Evolutionary conservation across 2,888 invertebrate species (phyloP).

Genomic region (Magallana nippona): DNA sequence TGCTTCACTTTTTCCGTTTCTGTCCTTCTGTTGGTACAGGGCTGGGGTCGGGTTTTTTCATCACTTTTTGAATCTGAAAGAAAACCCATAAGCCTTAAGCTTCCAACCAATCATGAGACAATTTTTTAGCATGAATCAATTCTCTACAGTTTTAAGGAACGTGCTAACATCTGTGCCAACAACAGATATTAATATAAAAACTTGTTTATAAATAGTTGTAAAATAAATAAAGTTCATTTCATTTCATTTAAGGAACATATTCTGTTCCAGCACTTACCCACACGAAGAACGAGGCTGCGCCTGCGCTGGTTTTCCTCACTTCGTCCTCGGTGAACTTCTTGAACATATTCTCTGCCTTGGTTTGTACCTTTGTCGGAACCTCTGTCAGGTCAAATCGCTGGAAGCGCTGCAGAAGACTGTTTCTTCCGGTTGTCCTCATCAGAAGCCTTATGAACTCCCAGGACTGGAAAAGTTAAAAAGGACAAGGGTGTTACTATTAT

Average conservation of each 20-base stretch:
- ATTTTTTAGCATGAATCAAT: too few relatives aligned
- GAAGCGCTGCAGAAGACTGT: constrained; percentile 55
- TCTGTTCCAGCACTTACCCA: constrained; percentile 57
- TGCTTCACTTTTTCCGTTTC: background rate
- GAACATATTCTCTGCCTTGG: constrained; percentile 53
- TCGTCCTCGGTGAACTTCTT: constrained; percentile 50
- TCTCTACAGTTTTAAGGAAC: too few relatives aligned
- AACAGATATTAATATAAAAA: too few relatives aligned
- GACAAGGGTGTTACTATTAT: too few relatives aligned
- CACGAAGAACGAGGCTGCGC: constrained; percentile 58
- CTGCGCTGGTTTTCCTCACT: constrained; percentile 58
- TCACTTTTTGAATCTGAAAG: constrained; percentile 19
- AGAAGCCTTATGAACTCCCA: constrained; percentile 58
- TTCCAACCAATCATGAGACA: too few relatives aligned
- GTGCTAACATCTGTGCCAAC: too few relatives aligned
- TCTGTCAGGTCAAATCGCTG: constrained; percentile 53
- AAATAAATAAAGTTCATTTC: too few relatives aligned
- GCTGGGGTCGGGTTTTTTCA: background rate
- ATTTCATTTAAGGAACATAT: too few relatives aligned
- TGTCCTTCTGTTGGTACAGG: background rate
- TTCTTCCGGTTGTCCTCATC: constrained; percentile 56
- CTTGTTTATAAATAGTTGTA: too few relatives aligned
- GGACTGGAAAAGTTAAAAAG: constrained; percentile 41
- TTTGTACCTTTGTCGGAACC: constrained; percentile 47
- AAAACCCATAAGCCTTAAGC: background rate